Evolutionary conservation across 2,888 invertebrate genomes (phyloP).

Genomic region (Lepidochitona cinerea): DNA sequence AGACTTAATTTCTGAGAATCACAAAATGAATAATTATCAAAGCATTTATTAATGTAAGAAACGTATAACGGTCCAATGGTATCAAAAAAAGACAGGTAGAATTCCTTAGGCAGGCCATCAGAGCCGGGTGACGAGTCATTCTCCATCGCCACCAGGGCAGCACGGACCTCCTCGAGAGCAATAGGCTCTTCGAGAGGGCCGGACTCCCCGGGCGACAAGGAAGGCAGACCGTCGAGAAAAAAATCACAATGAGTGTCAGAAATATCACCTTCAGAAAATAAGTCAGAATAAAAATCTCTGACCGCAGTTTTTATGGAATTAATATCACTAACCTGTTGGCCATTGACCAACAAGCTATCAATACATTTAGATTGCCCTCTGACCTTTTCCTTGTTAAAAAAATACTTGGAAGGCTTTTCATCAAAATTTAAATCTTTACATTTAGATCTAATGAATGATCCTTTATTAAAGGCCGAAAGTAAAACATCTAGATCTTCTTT

Average conservation of each 20-base stretch:
- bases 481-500: too few species aligned
- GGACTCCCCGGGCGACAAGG: background rate
- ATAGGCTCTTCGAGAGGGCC: background rate
- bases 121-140: slow-evolving; percentile 7
- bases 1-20: background rate
- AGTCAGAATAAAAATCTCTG: background rate
- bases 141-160: slow-evolving; percentile 1
- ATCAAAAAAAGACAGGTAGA: slow-evolving; percentile 10
- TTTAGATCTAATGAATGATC: too few species aligned
- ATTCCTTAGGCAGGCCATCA: slow-evolving; percentile 5
- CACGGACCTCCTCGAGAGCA: background rate
- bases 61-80: background rate
- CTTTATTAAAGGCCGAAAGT: too few species aligned
- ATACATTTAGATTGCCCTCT: too few species aligned
- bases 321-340: too few species aligned
- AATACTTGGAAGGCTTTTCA: too few species aligned
- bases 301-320: too few species aligned
- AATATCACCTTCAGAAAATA: background rate
- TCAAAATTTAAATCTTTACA: too few species aligned
- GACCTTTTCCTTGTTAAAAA: too few species aligned
- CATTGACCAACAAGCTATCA: too few species aligned
- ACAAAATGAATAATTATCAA: background rate
- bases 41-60: background rate
- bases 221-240: background rate
- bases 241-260: background rate